Percentiles rank a stretch among this genome's conserved stretches.
phyloP scores from a whole-genome alignment of 1,140 invertebrate genomes.

The Camponotus pennsylvanicus region DNA sequence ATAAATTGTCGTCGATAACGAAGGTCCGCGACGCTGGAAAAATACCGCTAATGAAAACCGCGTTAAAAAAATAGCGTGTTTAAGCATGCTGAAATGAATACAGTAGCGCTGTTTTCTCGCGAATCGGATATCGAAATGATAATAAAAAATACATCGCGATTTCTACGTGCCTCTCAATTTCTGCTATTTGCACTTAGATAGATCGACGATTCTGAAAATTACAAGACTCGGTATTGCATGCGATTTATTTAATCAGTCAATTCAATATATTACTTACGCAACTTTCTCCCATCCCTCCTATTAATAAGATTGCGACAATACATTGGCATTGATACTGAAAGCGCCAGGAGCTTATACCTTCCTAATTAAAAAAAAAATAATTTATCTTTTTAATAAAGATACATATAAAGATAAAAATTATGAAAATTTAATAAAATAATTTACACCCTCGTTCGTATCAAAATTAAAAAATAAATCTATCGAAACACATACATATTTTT shows the following conservation, averaged over 20 bases:
- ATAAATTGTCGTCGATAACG: constrained; percentile 51
- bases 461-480: neutral
- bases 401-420: neutral
- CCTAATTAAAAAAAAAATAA: too few species aligned
- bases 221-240: constrained; percentile 8
- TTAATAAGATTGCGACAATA: neutral
- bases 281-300: neutral
- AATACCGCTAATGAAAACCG: constrained; percentile 58
- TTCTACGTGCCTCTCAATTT: constrained; percentile 31
- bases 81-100: constrained; percentile 60
- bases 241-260: constrained; percentile 48
- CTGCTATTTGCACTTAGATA: constrained; percentile 52
- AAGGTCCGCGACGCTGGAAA: constrained; percentile 41
- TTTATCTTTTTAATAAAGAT: neutral
- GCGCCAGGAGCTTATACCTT: too few species aligned
- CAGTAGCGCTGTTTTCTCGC: constrained; percentile 44
- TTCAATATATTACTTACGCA: neutral
- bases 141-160: constrained; percentile 46
- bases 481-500: too few species aligned
- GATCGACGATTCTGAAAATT: constrained; percentile 31
- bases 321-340: neutral
- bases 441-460: neutral
- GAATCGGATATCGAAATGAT: constrained; percentile 58
- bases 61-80: constrained; percentile 60
- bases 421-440: neutral